Conservation (phyloP, 2,888 invertebrate genomes). For the Entomobrya proxima region DNA sequence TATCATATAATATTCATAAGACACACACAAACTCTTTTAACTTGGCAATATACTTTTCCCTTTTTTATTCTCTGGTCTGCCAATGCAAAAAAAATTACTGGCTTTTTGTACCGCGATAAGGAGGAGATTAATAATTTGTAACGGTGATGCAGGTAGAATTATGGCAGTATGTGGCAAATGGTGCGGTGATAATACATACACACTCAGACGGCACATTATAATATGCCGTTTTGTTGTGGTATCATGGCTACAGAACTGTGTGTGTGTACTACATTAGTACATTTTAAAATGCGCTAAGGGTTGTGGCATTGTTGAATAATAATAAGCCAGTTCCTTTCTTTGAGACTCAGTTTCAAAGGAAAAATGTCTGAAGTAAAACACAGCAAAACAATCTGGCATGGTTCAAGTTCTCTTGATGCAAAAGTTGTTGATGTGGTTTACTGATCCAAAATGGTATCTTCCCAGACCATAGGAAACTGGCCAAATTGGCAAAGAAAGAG, state of each 20-base stretch:
- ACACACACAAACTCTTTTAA: too few species aligned
- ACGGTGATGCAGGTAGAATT: constrained; percentile 46
- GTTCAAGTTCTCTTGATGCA: background rate
- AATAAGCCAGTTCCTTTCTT: constrained; percentile 13
- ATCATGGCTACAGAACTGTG: background rate
- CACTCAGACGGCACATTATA: background rate
- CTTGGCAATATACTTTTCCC: too few species aligned
- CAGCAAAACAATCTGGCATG: too few species aligned
- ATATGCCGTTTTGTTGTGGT: background rate
- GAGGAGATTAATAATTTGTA: constrained; percentile 63
- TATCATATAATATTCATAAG: too few species aligned
- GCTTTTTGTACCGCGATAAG: constrained; percentile 26
- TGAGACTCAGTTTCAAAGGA: background rate
- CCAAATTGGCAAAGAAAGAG: too few species aligned
- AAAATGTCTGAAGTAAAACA: too few species aligned
- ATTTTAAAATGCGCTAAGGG: too few species aligned
- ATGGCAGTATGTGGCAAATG: constrained; percentile 30
- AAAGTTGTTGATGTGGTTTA: too few species aligned
- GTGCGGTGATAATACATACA: background rate
- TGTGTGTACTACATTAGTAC: constrained; percentile 11
- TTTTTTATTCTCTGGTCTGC: too few species aligned
- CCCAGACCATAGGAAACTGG: too few species aligned
- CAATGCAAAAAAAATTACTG: constrained; percentile 1
- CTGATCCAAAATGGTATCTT: too few species aligned
- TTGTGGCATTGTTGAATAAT: constrained; percentile 7